Evolutionary conservation across 2,797 vertebrate species (phyloP).

Genomic region (Delichon dasypus): DNA sequence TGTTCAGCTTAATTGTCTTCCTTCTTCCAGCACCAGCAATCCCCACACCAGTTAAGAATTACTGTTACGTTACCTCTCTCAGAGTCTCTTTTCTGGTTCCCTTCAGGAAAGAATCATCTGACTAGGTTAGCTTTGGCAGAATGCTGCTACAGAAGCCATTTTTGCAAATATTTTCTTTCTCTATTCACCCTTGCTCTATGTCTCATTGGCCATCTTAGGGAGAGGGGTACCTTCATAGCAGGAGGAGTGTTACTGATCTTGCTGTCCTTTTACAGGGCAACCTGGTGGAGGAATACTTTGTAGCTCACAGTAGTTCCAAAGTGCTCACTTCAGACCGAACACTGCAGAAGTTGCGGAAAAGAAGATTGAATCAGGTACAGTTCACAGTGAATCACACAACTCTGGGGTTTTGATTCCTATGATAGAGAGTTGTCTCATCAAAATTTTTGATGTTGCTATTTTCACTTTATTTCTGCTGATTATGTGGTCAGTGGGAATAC

Average conservation of each 20-base stretch:
- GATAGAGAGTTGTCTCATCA: not conserved
- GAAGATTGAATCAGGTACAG: slow-evolving; percentile 87
- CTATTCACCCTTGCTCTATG: accelerated
- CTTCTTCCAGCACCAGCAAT: not conserved
- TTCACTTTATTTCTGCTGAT: not conserved
- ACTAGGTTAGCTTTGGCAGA: not conserved
- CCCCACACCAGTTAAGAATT: not conserved
- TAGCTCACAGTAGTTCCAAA: slow-evolving; percentile 95
- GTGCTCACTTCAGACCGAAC: slow-evolving; percentile 94
- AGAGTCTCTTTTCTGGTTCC: not conserved
- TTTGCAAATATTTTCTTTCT: not conserved
- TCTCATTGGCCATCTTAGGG: not conserved
- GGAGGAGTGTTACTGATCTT: slow-evolving; percentile 2
- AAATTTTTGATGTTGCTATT: not conserved
- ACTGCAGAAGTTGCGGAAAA: slow-evolving; percentile 86
- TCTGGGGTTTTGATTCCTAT: not conserved
- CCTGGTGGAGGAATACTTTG: slow-evolving; percentile 94
- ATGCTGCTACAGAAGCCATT: not conserved
- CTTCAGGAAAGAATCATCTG: not conserved
- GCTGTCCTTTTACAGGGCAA: slow-evolving; percentile 73
- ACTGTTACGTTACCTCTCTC: not conserved
- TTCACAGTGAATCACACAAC: not conserved
- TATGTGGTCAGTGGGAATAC: not conserved
- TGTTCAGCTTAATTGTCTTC: not conserved
- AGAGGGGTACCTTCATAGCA: not conserved